phyloP scores from a whole-genome alignment of 2,113 vertebrate species.

The Platichthys stellatus region DNA sequence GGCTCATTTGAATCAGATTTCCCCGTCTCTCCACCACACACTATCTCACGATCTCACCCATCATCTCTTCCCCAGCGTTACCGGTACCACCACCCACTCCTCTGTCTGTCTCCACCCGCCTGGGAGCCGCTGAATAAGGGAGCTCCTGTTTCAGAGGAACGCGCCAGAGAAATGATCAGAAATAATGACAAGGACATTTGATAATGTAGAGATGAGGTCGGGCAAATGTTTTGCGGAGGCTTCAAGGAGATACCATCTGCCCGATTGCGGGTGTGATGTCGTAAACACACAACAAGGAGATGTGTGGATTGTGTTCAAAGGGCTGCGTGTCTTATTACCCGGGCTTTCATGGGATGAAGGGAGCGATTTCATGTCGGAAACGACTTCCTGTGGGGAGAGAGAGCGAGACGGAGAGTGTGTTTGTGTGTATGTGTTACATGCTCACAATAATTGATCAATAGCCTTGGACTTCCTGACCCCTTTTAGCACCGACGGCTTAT shows the following conservation, averaged over 20 bases:
- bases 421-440: conserved; percentile 25
- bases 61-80: conserved; percentile 33
- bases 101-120: conserved; percentile 23
- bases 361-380: conserved; percentile 22
- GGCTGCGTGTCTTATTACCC: not conserved
- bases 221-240: conserved; percentile 44
- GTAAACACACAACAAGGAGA: conserved; percentile 42
- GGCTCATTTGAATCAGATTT: conserved; percentile 72
- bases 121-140: conserved; percentile 45
- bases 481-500: conserved; percentile 66
- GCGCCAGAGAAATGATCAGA: conserved; percentile 57
- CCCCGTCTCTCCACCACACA: conserved; percentile 25
- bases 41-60: conserved; percentile 30
- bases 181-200: conserved; percentile 55
- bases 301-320: conserved; percentile 14
- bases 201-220: conserved; percentile 33
- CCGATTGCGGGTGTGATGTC: conserved; percentile 28
- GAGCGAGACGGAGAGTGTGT: conserved; percentile 6
- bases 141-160: conserved; percentile 59
- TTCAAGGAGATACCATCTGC: conserved; percentile 23
- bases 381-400: conserved; percentile 7
- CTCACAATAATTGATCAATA: conserved; percentile 61
- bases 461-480: conserved; percentile 64
- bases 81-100: conserved; percentile 13
- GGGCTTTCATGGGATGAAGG: conserved; percentile 21